Evolutionary conservation across 2,888 invertebrate species (phyloP).

Genomic region (Lasioglossum calceatum): DNA sequence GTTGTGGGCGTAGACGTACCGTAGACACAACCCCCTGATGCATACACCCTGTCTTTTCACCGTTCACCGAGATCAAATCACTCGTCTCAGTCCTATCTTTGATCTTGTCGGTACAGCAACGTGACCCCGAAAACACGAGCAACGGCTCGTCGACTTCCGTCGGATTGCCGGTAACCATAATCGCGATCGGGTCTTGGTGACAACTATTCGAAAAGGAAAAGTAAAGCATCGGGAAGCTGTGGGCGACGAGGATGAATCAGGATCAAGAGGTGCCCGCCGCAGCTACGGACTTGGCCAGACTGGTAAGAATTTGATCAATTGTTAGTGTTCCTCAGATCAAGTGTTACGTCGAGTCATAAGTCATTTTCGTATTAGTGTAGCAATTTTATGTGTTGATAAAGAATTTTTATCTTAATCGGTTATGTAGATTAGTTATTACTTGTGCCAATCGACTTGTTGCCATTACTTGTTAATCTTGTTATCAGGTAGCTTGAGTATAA

Average conservation of each 20-base stretch:
- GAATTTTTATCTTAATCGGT: background rate
- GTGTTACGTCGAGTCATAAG: no score
- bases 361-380: background rate
- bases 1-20: constrained; percentile 77
- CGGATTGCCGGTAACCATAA: background rate
- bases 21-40: constrained; percentile 74
- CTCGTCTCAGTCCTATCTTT: constrained; percentile 75
- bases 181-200: background rate
- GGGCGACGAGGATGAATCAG: constrained; percentile 75
- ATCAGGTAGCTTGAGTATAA: background rate
- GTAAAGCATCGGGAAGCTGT: background rate
- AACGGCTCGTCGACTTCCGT: constrained; percentile 35
- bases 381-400: background rate
- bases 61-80: constrained; percentile 76
- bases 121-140: constrained; percentile 38
- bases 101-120: constrained; percentile 69
- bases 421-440: background rate
- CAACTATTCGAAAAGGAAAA: background rate
- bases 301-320: constrained; percentile 69
- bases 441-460: background rate
- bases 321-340: no score
- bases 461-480: background rate
- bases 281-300: constrained; percentile 72
- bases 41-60: constrained; percentile 68
- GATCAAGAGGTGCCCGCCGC: constrained; percentile 80